phyloP scores from a whole-genome alignment of 2,113 vertebrate genomes.

The Oryzias melastigma region DNA sequence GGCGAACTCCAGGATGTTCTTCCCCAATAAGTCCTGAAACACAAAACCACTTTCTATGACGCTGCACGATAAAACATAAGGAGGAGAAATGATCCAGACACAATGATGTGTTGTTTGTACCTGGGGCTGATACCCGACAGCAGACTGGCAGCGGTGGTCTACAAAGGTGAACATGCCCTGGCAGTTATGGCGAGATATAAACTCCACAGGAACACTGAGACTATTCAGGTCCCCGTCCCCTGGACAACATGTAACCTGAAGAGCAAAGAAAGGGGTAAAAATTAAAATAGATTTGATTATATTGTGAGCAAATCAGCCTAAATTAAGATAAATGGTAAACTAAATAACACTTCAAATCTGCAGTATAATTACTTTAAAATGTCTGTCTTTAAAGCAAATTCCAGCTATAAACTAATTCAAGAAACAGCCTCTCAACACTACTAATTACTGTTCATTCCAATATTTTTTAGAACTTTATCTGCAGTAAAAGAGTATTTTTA shows the following conservation, averaged over 20 bases:
- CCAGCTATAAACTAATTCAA: too few relatives aligned
- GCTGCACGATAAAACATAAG: neutral
- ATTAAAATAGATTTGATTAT: neutral
- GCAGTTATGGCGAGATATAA: constrained; percentile 94
- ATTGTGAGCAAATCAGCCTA: too few relatives aligned
- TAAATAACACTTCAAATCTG: too few relatives aligned
- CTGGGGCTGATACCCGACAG: constrained; percentile 93
- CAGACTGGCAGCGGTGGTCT: constrained; percentile 90
- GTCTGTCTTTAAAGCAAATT: too few relatives aligned
- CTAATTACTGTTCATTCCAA: too few relatives aligned
- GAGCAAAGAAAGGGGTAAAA: neutral
- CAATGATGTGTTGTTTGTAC: constrained; percentile 62
- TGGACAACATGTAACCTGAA: constrained; percentile 91
- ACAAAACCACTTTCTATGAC: neutral
- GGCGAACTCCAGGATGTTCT: constrained; percentile 91
- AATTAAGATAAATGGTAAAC: too few relatives aligned
- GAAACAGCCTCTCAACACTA: too few relatives aligned
- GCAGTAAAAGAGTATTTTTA: too few relatives aligned
- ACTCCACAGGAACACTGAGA: constrained; percentile 88
- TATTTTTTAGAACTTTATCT: too few relatives aligned
- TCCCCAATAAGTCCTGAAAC: constrained; percentile 90
- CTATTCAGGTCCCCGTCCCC: constrained; percentile 85
- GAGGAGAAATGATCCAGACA: neutral
- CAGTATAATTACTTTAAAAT: too few relatives aligned
- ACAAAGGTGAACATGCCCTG: constrained; percentile 93